Evolutionary conservation across 2,113 vertebrate species (phyloP).

Genomic region (Neomonachus schauinslandi): DNA sequence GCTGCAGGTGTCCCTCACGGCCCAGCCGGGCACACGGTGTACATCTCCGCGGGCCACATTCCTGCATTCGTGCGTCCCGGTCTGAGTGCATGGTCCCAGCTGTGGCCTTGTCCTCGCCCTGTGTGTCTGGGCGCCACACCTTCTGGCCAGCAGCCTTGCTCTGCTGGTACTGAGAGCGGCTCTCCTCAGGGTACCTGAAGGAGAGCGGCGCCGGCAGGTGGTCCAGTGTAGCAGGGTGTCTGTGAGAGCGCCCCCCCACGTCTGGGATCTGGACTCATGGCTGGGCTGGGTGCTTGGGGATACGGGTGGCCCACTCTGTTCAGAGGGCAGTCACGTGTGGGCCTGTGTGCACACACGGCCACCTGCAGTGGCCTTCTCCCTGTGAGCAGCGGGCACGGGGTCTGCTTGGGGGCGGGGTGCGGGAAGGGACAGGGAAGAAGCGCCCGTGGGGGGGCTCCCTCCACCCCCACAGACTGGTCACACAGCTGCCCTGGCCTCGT

Average conservation of each 20-base stretch:
- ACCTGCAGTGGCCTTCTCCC: background rate
- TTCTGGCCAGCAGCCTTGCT: background rate
- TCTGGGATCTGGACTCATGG: background rate
- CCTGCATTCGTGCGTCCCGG: fast-evolving
- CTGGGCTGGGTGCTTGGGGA: background rate
- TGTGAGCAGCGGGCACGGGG: background rate
- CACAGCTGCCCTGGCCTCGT: background rate
- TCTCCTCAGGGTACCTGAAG: background rate
- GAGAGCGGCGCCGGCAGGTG: fast-evolving
- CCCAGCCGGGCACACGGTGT: background rate
- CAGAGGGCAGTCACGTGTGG: background rate
- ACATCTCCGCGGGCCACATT: no score
- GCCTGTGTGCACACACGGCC: background rate
- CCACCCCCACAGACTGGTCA: fast-evolving
- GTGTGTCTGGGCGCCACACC: background rate
- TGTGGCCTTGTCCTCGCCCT: no score
- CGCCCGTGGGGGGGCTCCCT: no score
- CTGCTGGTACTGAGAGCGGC: fast-evolving
- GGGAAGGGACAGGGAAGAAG: background rate
- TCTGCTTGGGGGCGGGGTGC: background rate
- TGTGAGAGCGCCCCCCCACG: background rate
- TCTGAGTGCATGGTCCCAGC: background rate
- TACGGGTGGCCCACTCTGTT: fast-evolving
- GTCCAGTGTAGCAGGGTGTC: fast-evolving
- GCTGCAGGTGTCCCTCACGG: background rate